phyloP scores from a whole-genome alignment of 1,140 invertebrate species.

The Pentalonia nigronervosa region DNA sequence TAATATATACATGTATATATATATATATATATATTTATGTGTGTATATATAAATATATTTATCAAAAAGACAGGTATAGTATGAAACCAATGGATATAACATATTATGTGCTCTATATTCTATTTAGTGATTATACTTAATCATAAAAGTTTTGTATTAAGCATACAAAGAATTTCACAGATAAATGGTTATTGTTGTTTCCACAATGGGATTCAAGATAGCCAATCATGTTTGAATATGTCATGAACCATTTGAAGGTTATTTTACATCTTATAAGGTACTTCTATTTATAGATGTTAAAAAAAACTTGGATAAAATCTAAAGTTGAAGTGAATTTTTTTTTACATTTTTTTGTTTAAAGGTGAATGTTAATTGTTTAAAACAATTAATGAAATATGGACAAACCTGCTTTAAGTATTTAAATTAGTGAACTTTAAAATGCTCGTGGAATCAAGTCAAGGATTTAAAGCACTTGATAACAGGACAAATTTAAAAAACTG shows the following conservation, averaged over 20 bases:
- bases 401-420: not conserved
- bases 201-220: constrained; percentile 28
- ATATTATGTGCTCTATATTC: constrained; percentile 46
- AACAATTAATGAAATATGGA: constrained; percentile 18
- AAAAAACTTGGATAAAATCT: constrained; percentile 37
- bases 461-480: not conserved
- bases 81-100: constrained; percentile 32
- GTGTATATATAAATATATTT: not conserved
- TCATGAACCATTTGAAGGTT: constrained; percentile 15
- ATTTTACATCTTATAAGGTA: constrained; percentile 46
- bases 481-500: not conserved
- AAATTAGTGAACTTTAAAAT: constrained; percentile 37
- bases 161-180: constrained; percentile 38
- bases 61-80: constrained; percentile 52
- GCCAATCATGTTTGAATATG: constrained; percentile 30
- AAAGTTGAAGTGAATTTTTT: constrained; percentile 36
- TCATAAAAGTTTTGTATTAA: constrained; percentile 50
- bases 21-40: not conserved
- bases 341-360: constrained; percentile 51
- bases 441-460: not conserved
- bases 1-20: not conserved
- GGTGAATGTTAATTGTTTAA: constrained; percentile 32
- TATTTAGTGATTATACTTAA: constrained; percentile 53
- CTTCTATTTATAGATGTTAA: not conserved
- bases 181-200: constrained; percentile 26